Base-by-base conservation (phyloP, 1,140 invertebrate species). In the Drosophila pectinifera region DNA sequence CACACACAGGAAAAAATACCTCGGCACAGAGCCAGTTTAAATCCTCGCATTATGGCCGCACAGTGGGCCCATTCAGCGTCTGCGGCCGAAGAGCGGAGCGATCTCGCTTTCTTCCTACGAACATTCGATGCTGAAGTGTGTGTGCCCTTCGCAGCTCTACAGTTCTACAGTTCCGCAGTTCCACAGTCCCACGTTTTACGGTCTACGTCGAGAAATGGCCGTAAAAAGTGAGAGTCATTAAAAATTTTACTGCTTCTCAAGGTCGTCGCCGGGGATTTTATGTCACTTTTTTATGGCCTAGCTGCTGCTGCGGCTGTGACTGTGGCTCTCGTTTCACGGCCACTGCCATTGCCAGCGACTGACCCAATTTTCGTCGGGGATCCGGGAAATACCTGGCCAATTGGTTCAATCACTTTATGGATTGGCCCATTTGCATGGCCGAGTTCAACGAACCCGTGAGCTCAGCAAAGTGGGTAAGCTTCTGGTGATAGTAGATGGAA, bases 161-260 rank as follows among this genome's bases (percentile, higher is more conserved):
- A n/a, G n/a, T n/a, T n/a, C n/a, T n/a, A n/a, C n/a, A n/a, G n/a
- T n/a, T n/a, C 74, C 57, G 64, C 84, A 72, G 76, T 80, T 80
- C 57, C 64, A 34, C 31, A n/a, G 76, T 80, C 80, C 57, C 68
- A 70, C 56, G 68, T 80, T 88, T 85, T 80, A 78, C 72, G 74
- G 72, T 84, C 86, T 84, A 73, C 84, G 69, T 80, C 84, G 69
- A 84, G 76, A 84, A 78, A 73, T 89, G 80, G 70, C 72, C 67
- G 78, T 91, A 91, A 89, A 90, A 91, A 91, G 90, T 91, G 83
- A 91, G 90, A 91, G 90, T 82, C 86, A 91, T 91, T 91, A 91
- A 91, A 90, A 91, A 90, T 83, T 91, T 91, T 91, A 91, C 86
- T 82, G 78, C 88, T 88, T 89, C 76, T 85, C 90, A 91, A 91